These are phyloP conservation scores for Regulus satrapa DNA, from an alignment of 2,113 vertebrate genomes.

Conservation along the genomic window DNA sequence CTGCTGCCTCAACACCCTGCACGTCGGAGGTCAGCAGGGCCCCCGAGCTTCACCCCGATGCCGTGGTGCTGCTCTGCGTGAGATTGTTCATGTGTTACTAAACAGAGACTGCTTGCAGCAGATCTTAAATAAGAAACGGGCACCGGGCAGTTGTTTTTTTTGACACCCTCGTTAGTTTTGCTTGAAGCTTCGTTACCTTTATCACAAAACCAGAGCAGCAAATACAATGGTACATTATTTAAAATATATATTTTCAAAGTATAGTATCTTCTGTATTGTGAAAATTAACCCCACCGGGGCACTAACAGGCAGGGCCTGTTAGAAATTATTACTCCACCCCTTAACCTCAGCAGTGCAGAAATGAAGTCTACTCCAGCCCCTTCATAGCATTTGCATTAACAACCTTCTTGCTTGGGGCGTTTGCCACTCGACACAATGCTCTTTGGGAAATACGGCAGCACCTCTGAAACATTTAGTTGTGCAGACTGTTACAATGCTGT, in stretches of 20 bases:
- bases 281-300: not conserved
- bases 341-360: not conserved
- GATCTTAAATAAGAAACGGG: not conserved
- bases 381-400: not conserved
- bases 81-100: fast-evolving
- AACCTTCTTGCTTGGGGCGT: not conserved
- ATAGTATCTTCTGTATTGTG: not conserved
- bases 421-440: not conserved
- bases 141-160: not conserved
- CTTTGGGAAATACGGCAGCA: not conserved
- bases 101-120: not conserved
- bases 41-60: no score
- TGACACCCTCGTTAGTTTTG: not conserved
- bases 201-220: not conserved
- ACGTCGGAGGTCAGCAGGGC: conserved; percentile 83
- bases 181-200: not conserved
- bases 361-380: not conserved
- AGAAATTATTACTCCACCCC: not conserved
- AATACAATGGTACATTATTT: not conserved
- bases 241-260: not conserved
- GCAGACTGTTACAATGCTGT: not conserved
- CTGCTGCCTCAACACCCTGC: conserved; percentile 85
- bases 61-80: not conserved
- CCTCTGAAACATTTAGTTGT: not conserved
- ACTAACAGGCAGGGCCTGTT: not conserved